A percentile compares a stretch with the other conserved stretches of the same genome.
These are phyloP conservation scores for Syngnathus floridae DNA, from an alignment of 2,113 vertebrate species.

Conservation along the genomic window DNA sequence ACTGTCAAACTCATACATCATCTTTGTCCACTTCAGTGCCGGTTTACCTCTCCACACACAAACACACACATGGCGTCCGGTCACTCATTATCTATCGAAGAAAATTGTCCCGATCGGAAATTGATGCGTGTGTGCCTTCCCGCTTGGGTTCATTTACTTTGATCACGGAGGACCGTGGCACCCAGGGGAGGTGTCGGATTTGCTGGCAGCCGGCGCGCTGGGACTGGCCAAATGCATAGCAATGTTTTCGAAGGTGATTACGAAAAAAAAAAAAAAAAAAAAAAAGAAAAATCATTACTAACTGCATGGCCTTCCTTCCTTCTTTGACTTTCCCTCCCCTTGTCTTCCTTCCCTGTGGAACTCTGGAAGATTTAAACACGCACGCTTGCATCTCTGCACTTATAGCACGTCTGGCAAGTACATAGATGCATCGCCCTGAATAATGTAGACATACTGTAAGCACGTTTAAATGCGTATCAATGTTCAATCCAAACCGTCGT, in stretches of 20 bases:
- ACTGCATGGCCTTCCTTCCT: no score
- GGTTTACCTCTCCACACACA: not conserved
- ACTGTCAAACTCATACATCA: constrained; percentile 29
- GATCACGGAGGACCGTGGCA: constrained; percentile 29
- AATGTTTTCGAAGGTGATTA: not conserved
- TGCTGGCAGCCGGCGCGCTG: constrained; percentile 41
- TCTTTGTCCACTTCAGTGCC: not conserved
- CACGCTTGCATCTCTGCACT: constrained; percentile 22
- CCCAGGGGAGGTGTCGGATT: constrained; percentile 34
- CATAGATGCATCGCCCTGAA: constrained; percentile 40
- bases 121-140: constrained; percentile 10
- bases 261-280: not conserved
- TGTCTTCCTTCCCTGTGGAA: not conserved
- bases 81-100: constrained; percentile 10
- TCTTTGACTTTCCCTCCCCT: not conserved
- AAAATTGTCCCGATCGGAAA: constrained; percentile 23
- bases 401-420: constrained; percentile 19
- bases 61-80: constrained; percentile 1
- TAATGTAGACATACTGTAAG: constrained; percentile 19
- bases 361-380: constrained; percentile 26
- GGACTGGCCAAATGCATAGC: constrained; percentile 11
- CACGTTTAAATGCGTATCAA: constrained; percentile 15
- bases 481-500: constrained; percentile 10
- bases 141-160: constrained; percentile 40
- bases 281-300: not conserved